Conservation (phyloP, 2,113 vertebrate species). For the Prunella fulvescens region DNA sequence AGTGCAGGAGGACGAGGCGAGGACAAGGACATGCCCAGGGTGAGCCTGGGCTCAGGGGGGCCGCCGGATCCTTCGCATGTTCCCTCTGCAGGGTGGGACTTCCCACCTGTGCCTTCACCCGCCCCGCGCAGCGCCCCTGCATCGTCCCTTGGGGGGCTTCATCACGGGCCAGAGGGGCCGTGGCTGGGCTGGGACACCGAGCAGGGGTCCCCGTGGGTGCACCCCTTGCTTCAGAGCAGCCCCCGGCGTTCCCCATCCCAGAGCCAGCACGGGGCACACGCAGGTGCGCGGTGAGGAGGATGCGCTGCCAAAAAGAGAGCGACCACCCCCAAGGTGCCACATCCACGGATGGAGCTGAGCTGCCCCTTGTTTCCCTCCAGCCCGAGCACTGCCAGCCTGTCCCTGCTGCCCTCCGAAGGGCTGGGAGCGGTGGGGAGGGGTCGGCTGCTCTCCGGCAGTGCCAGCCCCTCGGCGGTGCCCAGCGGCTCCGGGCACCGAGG, state of each 20-base stretch:
- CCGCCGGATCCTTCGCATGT: fast-evolving
- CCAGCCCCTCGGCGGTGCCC: neutral
- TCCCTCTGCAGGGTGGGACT: fast-evolving
- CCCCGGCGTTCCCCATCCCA: fast-evolving
- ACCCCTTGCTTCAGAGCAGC: neutral
- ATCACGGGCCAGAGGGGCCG: fast-evolving
- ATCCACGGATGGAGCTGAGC: fast-evolving
- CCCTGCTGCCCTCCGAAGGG: neutral
- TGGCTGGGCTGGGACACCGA: neutral
- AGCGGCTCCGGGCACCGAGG: neutral
- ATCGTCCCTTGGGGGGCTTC: neutral
- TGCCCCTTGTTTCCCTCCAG: neutral
- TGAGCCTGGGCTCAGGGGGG: neutral
- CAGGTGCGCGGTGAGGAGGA: neutral
- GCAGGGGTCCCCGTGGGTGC: neutral
- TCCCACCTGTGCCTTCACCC: fast-evolving
- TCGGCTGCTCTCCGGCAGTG: neutral
- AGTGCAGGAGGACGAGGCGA: fast-evolving
- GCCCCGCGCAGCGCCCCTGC: fast-evolving
- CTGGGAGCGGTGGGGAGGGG: fast-evolving
- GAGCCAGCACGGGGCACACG: fast-evolving
- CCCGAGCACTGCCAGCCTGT: fast-evolving
- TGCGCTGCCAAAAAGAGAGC: neutral
- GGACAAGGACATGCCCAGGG: fast-evolving
- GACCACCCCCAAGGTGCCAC: fast-evolving